Evolutionary conservation across 23 tunicate species (phyloP), one percentile per base, ranked within the genome.

Genomic region (Clavelina lepadiformis): DNA sequence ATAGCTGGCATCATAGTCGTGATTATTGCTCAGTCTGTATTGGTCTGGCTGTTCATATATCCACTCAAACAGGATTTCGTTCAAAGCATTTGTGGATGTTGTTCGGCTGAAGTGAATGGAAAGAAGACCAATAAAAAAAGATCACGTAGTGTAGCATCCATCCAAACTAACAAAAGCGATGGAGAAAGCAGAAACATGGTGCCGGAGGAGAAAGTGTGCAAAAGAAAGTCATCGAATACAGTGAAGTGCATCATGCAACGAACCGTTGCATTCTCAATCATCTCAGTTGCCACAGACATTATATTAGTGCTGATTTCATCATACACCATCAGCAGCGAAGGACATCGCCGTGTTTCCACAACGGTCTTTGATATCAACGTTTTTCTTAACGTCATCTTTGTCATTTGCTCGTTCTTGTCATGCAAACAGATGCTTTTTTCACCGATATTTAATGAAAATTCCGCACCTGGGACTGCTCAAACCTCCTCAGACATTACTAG

Each of bases 1-100:
- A 19, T 54, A 13, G 58, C 35, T 4, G 33, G 31, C 11, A 54
- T 72, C 4, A 56, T 37, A 5, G 19, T 72, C 5, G 46, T 80
- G 26, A 41, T 72, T 7, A 5, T 71, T 23, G 51, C 70, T 28
- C 79, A 80, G 28, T 13, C 72, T 13, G 20, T 66, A 0, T 27
- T 80, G 52, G 24, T 80, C n/a, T 62, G 78, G 18, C 44, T 80
- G 21, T 80, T 80, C 47, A 32, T 80, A 3, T 80, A 71, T 45
- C 76, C 86, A 5, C 28, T 80, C 53, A 7, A 7, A 31, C 63
- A 61, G 13, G 38, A 60, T 8, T 8, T 41, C 11, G 15, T 15
- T 41, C 13, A 15, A 41, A 15, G 49, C 11, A 41, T 11, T 41
- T 41, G 11, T 41, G 13, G 15, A 15, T 8, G 49, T 41, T 41